Evolutionary conservation across 2,113 vertebrate genomes (phyloP).

Genomic region (Agapornis roseicollis): DNA sequence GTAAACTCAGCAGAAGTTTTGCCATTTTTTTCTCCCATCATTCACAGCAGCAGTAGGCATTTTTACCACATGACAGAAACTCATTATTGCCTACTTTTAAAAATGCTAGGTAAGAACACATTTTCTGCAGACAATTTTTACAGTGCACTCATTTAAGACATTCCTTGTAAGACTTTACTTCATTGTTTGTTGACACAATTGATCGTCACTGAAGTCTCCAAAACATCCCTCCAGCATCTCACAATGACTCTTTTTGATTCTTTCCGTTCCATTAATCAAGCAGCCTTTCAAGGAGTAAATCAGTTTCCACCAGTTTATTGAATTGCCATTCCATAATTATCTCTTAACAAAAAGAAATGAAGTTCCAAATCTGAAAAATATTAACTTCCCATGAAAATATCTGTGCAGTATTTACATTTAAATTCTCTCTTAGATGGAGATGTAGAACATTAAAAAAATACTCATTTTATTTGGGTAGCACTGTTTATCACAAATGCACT

Average conservation of each 20-base stretch:
- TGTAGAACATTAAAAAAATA: background rate
- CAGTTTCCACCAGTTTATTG: background rate
- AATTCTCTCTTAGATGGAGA: background rate
- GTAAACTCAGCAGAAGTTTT: background rate
- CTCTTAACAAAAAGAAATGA: background rate
- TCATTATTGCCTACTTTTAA: background rate
- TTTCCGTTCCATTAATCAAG: background rate
- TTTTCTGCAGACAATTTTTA: background rate
- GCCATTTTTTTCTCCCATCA: background rate
- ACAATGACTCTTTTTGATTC: background rate
- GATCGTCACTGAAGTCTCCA: background rate
- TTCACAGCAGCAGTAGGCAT: background rate
- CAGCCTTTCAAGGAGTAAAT: background rate
- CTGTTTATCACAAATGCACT: background rate
- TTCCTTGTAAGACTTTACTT: background rate
- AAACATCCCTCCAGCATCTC: background rate
- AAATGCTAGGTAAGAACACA: background rate
- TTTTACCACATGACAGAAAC: background rate
- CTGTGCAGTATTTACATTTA: background rate
- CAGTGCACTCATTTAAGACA: background rate
- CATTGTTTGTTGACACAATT: background rate
- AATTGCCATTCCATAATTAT: background rate
- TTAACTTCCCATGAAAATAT: background rate
- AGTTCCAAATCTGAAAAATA: background rate
- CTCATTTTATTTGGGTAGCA: background rate